Evolutionary conservation across 2,113 vertebrate species (phyloP), one percentile per base, ranked within the genome.

Genomic region (Sorex araneus): DNA sequence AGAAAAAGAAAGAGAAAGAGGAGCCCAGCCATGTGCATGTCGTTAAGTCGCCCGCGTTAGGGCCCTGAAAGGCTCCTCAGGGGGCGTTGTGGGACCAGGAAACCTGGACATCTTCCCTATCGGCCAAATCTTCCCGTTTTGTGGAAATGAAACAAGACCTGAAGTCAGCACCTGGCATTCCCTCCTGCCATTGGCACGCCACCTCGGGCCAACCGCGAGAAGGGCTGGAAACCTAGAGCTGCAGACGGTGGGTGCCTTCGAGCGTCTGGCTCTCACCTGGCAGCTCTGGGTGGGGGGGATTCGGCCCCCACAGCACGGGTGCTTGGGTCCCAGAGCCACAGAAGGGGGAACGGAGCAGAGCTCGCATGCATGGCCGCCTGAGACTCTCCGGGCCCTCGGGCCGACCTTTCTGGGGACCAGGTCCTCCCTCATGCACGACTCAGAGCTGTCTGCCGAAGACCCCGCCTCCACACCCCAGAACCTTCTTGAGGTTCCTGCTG

Each of bases 41-140:
- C 23, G 89, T 95, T 92, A 95, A 88, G 69, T 92, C 70, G 19
- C 89, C 70, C n/a, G n/a, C n/a, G 16, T 78, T 30, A 77, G 79
- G 32, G 34, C 76, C 73, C 30, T 86, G 88, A 82, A 92, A 94
- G 54, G 2, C 67, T 73, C 80, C 77, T 94, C 81, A 15, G 75
- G 92, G 87, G 95, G 69, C 36, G 15, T 54, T 40, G 78, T 54
- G 81, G 43, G 66, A 40, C 32, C 70, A 89, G 60, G 92, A 89
- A 90, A 40, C 71, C 60, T 90, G 76, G 89, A 79, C 82, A 82
- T 89, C 77, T 64, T 81, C 83, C 60, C 80, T 89, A 75, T 82
- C 32, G 93, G 80, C 54, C 79, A 77, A 74, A 80, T 64, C 36
- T 84, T 54, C 67, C 73, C 67, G 8, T 81, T 95, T 87, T 84